Percentiles rank a stretch among this genome's conserved stretches.
Evolutionary conservation across 2,888 invertebrate species (phyloP).

Genomic region (Biston betularia): DNA sequence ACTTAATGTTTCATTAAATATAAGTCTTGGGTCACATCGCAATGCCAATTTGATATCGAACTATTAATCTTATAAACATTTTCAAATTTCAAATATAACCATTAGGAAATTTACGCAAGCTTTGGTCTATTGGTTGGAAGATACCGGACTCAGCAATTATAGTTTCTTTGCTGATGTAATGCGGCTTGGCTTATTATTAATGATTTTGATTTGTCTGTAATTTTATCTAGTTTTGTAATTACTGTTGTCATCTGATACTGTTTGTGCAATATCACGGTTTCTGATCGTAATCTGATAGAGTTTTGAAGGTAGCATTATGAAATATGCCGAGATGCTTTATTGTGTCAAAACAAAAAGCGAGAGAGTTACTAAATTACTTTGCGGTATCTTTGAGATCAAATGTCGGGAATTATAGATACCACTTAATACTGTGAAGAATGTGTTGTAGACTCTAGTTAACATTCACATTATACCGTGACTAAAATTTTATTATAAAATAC

Average conservation of each 20-base stretch:
- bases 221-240: conserved; percentile 45
- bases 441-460: too few relatives aligned
- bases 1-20: neutral
- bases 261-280: conserved; percentile 29
- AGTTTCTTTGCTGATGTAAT: conserved; percentile 40
- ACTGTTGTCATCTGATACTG: conserved; percentile 41
- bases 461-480: too few relatives aligned
- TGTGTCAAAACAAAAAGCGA: conserved; percentile 5
- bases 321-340: conserved; percentile 5
- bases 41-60: conserved; percentile 20
- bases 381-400: neutral
- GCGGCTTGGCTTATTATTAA: conserved; percentile 41
- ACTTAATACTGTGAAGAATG: too few relatives aligned
- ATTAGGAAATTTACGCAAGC: conserved; percentile 38
- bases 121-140: conserved; percentile 20
- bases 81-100: conserved; percentile 24
- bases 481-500: too few relatives aligned
- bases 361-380: neutral
- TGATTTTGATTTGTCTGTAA: conserved; percentile 43
- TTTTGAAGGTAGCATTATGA: conserved; percentile 21
- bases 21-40: conserved; percentile 7
- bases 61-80: conserved; percentile 23
- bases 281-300: conserved; percentile 22
- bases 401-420: neutral
- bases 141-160: conserved; percentile 39